phyloP scores from a whole-genome alignment of 1,140 invertebrate species.

The Battus philenor region DNA sequence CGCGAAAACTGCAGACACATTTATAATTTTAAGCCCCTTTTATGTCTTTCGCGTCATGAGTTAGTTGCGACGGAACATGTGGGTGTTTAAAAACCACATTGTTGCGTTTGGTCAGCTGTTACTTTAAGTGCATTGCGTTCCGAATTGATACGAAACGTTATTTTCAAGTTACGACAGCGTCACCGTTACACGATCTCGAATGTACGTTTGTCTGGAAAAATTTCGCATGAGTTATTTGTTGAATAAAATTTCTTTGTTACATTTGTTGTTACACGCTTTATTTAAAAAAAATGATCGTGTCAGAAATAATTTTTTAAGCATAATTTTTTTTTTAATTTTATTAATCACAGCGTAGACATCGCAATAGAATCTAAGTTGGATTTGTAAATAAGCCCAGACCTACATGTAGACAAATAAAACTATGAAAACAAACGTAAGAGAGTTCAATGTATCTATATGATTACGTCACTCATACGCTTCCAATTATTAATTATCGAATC shows the following conservation, averaged over 20 bases:
- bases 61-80: slow-evolving; percentile 17
- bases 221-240: slow-evolving; percentile 8
- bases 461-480: slow-evolving; percentile 47
- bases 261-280: no score
- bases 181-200: slow-evolving; percentile 15
- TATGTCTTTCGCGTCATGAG: slow-evolving; percentile 9
- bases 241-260: no score
- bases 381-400: no score
- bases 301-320: no score
- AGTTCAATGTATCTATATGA: slow-evolving; percentile 29
- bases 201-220: slow-evolving; percentile 12
- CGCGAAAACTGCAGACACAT: slow-evolving; percentile 9
- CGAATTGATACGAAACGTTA: slow-evolving; percentile 11
- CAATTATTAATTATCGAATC: slow-evolving; percentile 24
- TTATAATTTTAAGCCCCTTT: slow-evolving; percentile 9
- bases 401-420: no score
- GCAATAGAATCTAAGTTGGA: no score
- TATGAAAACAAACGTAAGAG: slow-evolving; percentile 11
- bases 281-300: no score
- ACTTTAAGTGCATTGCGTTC: slow-evolving; percentile 11
- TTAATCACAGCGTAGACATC: no score
- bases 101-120: not conserved
- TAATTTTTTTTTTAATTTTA: no score
- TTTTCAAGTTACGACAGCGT: slow-evolving; percentile 8
- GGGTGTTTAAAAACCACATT: slow-evolving; percentile 10